Conservation (phyloP, 1,140 invertebrate genomes). For the Leptinotarsa texana region DNA sequence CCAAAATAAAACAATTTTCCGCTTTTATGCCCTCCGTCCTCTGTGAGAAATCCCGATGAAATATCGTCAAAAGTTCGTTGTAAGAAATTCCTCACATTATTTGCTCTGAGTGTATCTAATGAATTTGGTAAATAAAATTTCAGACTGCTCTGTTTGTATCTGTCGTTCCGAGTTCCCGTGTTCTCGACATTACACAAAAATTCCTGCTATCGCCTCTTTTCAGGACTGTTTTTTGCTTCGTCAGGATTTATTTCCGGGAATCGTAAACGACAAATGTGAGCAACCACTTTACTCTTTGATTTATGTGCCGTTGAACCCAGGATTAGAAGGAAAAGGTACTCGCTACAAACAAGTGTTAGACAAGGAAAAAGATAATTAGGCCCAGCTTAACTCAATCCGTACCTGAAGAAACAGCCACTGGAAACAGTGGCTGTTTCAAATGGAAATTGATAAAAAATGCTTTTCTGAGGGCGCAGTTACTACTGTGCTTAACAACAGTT, state of each 20-base stretch:
- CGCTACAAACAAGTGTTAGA: too few species aligned
- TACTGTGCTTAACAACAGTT: too few species aligned
- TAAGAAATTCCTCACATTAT: slow-evolving; percentile 14
- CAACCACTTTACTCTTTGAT: neutral
- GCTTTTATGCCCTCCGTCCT: slow-evolving; percentile 12
- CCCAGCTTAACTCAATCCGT: too few species aligned
- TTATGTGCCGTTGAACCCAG: too few species aligned
- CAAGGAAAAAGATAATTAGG: too few species aligned
- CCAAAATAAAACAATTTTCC: slow-evolving; percentile 20
- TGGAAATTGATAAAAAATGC: too few species aligned
- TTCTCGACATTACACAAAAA: neutral
- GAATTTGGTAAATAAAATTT: neutral
- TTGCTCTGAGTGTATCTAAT: neutral
- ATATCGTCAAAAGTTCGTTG: slow-evolving; percentile 9
- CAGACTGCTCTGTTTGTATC: slow-evolving; percentile 11
- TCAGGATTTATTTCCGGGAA: neutral
- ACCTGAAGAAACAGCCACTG: too few species aligned
- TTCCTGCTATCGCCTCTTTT: slow-evolving; percentile 1
- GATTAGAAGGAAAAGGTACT: too few species aligned
- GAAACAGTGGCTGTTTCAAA: too few species aligned
- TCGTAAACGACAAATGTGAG: neutral
- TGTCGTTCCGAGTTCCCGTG: neutral
- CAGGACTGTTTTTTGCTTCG: neutral
- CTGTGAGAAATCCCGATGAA: neutral
- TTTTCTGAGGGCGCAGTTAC: too few species aligned